phyloP scores from a whole-genome alignment of 2,888 invertebrate genomes.

The Clusia tigrina region DNA sequence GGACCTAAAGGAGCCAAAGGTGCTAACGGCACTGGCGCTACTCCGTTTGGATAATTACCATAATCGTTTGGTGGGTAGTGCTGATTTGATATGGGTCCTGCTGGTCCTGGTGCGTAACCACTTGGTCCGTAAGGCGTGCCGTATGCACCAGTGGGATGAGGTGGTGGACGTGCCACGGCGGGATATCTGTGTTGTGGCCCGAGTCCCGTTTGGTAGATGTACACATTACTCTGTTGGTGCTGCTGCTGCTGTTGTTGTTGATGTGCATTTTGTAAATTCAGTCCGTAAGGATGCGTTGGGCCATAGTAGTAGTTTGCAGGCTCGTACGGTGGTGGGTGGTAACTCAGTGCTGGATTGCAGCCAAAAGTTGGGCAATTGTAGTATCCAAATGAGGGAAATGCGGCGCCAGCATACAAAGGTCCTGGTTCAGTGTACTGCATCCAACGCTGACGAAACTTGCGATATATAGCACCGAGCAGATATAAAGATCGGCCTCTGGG shows the following conservation, averaged over 20 bases:
- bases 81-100: neutral
- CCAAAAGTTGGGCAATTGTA: conserved; percentile 47
- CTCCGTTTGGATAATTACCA: conserved; percentile 1
- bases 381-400: conserved; percentile 41
- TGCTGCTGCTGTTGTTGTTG: conserved; percentile 40
- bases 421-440: conserved; percentile 38
- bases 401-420: conserved; percentile 46
- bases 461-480: conserved; percentile 47
- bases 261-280: conserved; percentile 32
- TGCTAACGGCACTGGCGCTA: too few species aligned
- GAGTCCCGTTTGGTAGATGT: conserved; percentile 42
- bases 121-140: neutral
- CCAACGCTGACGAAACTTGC: conserved; percentile 53
- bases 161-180: neutral
- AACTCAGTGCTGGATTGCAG: conserved; percentile 41
- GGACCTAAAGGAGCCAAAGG: neutral
- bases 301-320: conserved; percentile 35
- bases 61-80: neutral
- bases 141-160: conserved; percentile 16
- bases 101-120: neutral
- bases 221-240: conserved; percentile 49
- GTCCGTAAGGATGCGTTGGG: neutral
- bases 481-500: conserved; percentile 48
- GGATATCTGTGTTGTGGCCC: neutral
- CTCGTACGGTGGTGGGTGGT: conserved; percentile 34